Base-by-base conservation (phyloP, 37 sponge, comb jelly and placozoan species). In the Hormiphora californensis region DNA sequence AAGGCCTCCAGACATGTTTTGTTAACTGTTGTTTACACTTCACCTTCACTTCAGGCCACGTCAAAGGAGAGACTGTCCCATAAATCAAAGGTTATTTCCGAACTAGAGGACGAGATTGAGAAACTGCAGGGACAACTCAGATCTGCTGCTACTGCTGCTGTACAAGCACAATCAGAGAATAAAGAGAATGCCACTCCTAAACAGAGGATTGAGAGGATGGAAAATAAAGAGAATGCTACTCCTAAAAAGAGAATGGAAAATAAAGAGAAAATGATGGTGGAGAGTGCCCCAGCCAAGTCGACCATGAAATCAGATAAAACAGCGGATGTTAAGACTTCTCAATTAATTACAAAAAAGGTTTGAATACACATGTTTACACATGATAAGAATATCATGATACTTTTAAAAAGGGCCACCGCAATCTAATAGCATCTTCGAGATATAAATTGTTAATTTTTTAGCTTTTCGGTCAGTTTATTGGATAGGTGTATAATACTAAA, bases 31-130 rank as follows among this genome's bases (percentile, higher is more conserved):
- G n/a, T n/a, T n/a, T n/a, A n/a, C n/a, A n/a, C n/a, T n/a, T n/a
- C n/a, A n/a, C n/a, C n/a, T n/a, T n/a, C n/a, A n/a, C 35, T 40
- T 41, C 81, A 73, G 81, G 81, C 81, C 0, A 73, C 25, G 35
- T 73, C 43, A 8, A 73, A 40, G 22, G 46, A 36, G 44, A 27
- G 81, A 19, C 32, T 73, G 81, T 5, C 81, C 46, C 39, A 73
- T n/a, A 73, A 41, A 36, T 43, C 81, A 4, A 73, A 73, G 22
- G 19, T 73, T 19, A 73, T 73, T 19, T 43, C 81, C 9, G 38
- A 39, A 9, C 81, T 73, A 28, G 81, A 73, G 38, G 3, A 73
- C 25, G 81, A 73, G 23, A 41, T 73, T 40, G 46, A 73, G 23
- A 46, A 36, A 4, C 81, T 73, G 46, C 40, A 73, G 22, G 44